These are phyloP conservation scores for Aphidius colemani DNA, from an alignment of 2,888 invertebrate species.

Conservation along the genomic window DNA sequence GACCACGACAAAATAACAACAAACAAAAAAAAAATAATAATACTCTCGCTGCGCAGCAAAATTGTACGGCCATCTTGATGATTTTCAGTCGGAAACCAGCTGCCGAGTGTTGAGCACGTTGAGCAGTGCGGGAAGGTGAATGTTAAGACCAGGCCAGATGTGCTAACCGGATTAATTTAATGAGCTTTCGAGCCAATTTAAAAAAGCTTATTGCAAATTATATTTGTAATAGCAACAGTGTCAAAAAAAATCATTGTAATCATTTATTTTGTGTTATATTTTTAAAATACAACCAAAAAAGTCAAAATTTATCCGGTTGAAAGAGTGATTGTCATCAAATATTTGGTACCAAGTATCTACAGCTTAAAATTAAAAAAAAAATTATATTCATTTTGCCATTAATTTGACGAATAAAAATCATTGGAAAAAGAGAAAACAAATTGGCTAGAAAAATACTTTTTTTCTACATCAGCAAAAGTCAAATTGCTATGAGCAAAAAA, in stretches of 20 bases:
- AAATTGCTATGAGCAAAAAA: conserved; percentile 1
- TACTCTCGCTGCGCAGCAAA: background rate
- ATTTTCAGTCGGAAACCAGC: conserved; percentile 58
- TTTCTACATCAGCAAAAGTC: background rate
- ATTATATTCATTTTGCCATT: background rate
- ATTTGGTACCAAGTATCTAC: no score
- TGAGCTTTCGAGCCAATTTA: conserved; percentile 57
- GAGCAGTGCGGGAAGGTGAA: conserved; percentile 58
- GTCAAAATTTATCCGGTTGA: conserved; percentile 7
- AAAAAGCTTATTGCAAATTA: conserved; percentile 49
- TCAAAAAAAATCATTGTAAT: conserved; percentile 2
- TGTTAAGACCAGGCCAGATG: conserved; percentile 52
- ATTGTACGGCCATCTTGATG: conserved; percentile 38
- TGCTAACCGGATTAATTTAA: conserved; percentile 55
- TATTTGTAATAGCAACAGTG: conserved; percentile 49
- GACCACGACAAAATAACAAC: background rate
- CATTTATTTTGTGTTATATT: background rate
- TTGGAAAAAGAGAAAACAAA: conserved; percentile 9
- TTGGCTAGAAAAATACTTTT: background rate
- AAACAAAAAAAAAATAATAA: conserved; percentile 7
- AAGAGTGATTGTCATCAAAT: background rate
- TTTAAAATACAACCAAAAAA: background rate
- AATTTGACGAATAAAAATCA: conserved; percentile 25
- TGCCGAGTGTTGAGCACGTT: conserved; percentile 59
- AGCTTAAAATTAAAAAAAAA: no score